A percentile compares a stretch with the other conserved stretches of the same genome.
Conservation (phyloP, 2,888 invertebrate genomes). For the Syrphus vitripennis region DNA sequence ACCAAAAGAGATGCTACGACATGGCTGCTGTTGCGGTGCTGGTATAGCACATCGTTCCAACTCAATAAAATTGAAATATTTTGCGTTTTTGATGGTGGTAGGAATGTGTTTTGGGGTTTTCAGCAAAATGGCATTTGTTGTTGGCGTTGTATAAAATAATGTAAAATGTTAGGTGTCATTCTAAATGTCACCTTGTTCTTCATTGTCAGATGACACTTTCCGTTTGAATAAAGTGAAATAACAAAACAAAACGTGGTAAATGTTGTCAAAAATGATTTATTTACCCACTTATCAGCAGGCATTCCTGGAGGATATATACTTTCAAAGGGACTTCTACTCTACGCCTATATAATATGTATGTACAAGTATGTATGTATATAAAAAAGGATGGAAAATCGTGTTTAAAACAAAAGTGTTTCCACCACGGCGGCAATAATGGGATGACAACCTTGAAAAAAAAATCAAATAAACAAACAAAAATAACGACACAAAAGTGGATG, state of each 20-base stretch:
- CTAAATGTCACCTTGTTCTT: conserved; percentile 12
- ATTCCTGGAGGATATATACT: conserved; percentile 15
- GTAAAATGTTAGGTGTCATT: conserved; percentile 13
- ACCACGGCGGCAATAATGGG: neutral
- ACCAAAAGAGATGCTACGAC: neutral
- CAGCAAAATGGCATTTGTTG: neutral
- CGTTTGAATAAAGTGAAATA: conserved; percentile 22
- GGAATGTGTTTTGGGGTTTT: neutral
- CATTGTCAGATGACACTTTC: conserved; percentile 15
- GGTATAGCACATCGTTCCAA: neutral
- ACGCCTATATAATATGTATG: neutral
- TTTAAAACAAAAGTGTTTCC: conserved; percentile 10
- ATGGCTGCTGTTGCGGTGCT: neutral
- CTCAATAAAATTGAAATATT: conserved; percentile 30
- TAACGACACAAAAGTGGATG: neutral
- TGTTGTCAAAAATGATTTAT: conserved; percentile 36
- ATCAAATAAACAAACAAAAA: neutral
- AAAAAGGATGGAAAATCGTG: neutral
- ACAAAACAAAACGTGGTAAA: conserved; percentile 3
- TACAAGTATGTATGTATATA: neutral
- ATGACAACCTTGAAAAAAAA: neutral
- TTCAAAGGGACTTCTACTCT: neutral
- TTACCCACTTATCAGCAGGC: conserved; percentile 24
- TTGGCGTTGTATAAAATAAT: neutral
- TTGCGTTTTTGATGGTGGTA: neutral